Conservation (phyloP, 53 echinoderm and acorn worm genomes). For the Pentamera pediparva region DNA sequence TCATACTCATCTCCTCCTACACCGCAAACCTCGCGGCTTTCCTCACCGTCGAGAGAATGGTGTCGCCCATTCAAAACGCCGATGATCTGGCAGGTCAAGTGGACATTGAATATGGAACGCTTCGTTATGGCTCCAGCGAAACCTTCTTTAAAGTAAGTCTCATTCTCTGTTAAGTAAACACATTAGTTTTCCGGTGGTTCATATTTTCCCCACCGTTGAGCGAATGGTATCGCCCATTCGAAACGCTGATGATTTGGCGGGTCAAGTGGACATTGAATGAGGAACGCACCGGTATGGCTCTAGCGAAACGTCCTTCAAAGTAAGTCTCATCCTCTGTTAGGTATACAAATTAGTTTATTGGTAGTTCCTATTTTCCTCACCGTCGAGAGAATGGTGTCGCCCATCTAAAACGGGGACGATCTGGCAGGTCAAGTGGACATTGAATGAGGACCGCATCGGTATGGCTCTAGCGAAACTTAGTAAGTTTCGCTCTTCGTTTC, state of each 20-base stretch:
- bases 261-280: slow-evolving; percentile 78
- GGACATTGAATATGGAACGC: slow-evolving; percentile 84
- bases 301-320: slow-evolving; percentile 74
- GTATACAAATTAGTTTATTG: too few relatives aligned
- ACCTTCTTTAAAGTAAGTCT: slow-evolving; percentile 77
- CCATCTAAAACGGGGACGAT: too few relatives aligned
- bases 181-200: neutral
- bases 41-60: slow-evolving; percentile 95
- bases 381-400: too few relatives aligned
- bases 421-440: too few relatives aligned
- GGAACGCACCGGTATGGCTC: slow-evolving; percentile 87
- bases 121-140: slow-evolving; percentile 73
- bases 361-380: too few relatives aligned
- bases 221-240: slow-evolving; percentile 96
- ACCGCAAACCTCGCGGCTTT: slow-evolving; percentile 98
- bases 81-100: slow-evolving; percentile 88
- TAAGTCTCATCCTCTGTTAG: slow-evolving; percentile 24
- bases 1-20: slow-evolving; percentile 94
- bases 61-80: slow-evolving; percentile 83
- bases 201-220: slow-evolving; percentile 78
- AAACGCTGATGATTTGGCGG: slow-evolving; percentile 79
- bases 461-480: too few relatives aligned
- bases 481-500: too few relatives aligned
- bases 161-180: neutral
- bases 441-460: too few relatives aligned